These are phyloP conservation scores for Catalaphyllia jardinei DNA, from an alignment of 64 coral and sea anemone genomes.

Conservation along the genomic window DNA sequence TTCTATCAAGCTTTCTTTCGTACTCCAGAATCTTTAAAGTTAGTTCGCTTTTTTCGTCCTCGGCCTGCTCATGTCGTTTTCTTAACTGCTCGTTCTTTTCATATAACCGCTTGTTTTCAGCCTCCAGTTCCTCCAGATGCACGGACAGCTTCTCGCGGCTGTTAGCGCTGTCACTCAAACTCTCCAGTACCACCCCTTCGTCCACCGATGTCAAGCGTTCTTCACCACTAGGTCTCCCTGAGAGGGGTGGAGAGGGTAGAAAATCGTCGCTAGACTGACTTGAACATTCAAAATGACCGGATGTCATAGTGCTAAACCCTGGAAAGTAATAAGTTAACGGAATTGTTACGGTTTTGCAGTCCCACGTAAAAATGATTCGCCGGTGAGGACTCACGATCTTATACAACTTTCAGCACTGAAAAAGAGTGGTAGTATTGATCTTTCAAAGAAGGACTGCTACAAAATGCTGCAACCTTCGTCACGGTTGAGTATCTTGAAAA, in stretches of 20 bases:
- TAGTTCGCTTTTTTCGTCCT: conserved; percentile 28
- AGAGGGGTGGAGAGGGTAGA: conserved; percentile 29
- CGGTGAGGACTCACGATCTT: too few relatives aligned
- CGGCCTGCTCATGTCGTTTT: conserved; percentile 29
- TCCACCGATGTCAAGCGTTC: conserved; percentile 85
- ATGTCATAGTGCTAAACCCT: conserved; percentile 9
- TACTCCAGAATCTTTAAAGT: conserved; percentile 22
- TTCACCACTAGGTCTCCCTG: conserved; percentile 42
- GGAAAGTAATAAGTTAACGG: background rate
- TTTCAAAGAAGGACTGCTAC: too few relatives aligned
- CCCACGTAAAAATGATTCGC: too few relatives aligned
- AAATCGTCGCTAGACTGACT: conserved; percentile 51
- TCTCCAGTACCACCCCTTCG: conserved; percentile 87
- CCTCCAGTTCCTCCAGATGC: conserved; percentile 59
- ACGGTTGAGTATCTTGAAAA: too few relatives aligned
- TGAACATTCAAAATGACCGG: conserved; percentile 22
- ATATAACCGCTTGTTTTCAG: conserved; percentile 47
- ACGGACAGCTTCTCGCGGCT: conserved; percentile 62
- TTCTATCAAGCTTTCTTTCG: conserved; percentile 16
- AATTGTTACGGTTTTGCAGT: background rate
- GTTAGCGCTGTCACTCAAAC: conserved; percentile 65
- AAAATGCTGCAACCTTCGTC: too few relatives aligned
- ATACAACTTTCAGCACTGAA: too few relatives aligned
- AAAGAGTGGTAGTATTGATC: too few relatives aligned
- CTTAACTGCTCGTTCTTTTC: conserved; percentile 54